These are phyloP conservation scores for Anoplolepis gracilipes DNA, from an alignment of 1,140 invertebrate species.

Conservation along the genomic window DNA sequence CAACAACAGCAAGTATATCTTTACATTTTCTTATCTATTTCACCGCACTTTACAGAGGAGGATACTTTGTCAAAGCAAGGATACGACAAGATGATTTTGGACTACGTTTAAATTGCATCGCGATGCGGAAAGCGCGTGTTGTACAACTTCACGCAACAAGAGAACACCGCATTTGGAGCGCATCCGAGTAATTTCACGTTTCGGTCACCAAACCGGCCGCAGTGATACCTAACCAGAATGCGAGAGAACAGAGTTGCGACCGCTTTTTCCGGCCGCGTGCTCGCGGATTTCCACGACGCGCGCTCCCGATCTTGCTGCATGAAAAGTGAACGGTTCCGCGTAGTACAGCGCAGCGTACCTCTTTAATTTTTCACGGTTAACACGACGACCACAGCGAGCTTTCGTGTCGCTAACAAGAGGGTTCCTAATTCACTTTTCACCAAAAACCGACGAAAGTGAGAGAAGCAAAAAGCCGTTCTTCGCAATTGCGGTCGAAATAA, in stretches of 20 bases:
- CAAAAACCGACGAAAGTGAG: not conserved
- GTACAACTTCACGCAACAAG: not conserved
- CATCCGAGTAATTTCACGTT: constrained; percentile 36
- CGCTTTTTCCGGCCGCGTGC: constrained; percentile 1
- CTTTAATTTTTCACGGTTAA: constrained; percentile 40
- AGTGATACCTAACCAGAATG: not conserved
- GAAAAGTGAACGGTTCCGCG: constrained; percentile 12
- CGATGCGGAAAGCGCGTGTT: not conserved
- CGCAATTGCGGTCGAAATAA: not conserved
- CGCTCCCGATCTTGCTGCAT: not conserved
- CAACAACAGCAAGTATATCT: not conserved
- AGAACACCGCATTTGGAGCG: constrained; percentile 29
- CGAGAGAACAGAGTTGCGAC: constrained; percentile 9
- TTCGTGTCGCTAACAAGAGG: not conserved
- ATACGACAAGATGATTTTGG: not conserved
- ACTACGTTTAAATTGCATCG: not conserved
- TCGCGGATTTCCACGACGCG: constrained; percentile 12
- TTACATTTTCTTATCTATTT: not conserved
- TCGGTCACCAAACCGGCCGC: constrained; percentile 1
- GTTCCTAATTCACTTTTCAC: constrained; percentile 12
- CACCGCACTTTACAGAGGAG: not conserved
- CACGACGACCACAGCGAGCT: not conserved
- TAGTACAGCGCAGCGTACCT: not conserved
- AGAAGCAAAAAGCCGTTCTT: not conserved
- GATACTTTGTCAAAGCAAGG: not conserved